Evolutionary conservation across 2,888 invertebrate species (phyloP).

Genomic region (Stegophylla sp.): DNA sequence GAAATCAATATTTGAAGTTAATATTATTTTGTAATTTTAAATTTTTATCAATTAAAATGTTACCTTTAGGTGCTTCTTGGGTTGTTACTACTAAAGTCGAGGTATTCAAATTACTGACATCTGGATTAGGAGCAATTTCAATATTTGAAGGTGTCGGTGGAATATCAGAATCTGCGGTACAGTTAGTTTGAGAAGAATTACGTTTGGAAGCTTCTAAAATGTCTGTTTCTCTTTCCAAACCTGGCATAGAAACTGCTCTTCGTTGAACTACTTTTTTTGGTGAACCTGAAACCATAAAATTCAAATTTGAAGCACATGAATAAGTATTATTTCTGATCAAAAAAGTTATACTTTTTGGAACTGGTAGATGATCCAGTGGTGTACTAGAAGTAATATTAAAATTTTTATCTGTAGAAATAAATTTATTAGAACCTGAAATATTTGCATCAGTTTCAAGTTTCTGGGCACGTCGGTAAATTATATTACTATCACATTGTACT

Average conservation of each 20-base stretch:
- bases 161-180: constrained; percentile 22
- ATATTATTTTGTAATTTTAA: background rate
- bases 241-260: constrained; percentile 67
- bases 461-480: constrained; percentile 50
- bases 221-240: constrained; percentile 63
- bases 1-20: background rate
- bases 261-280: constrained; percentile 66
- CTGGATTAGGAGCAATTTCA: constrained; percentile 18
- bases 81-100: constrained; percentile 17
- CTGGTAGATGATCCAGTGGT: constrained; percentile 51
- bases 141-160: constrained; percentile 19
- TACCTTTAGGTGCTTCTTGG: constrained; percentile 48
- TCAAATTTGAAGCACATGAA: background rate
- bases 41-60: background rate
- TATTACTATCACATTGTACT: constrained; percentile 52
- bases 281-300: constrained; percentile 64
- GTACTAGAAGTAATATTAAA: constrained; percentile 71
- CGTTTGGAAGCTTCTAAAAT: constrained; percentile 39
- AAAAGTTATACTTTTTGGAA: constrained; percentile 49
- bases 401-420: constrained; percentile 69
- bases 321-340: constrained; percentile 7
- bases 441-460: constrained; percentile 57
- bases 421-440: constrained; percentile 61
- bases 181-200: constrained; percentile 54
- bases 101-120: constrained; percentile 16